phyloP scores from a whole-genome alignment of 2,113 vertebrate species.

The Tupaia tana region DNA sequence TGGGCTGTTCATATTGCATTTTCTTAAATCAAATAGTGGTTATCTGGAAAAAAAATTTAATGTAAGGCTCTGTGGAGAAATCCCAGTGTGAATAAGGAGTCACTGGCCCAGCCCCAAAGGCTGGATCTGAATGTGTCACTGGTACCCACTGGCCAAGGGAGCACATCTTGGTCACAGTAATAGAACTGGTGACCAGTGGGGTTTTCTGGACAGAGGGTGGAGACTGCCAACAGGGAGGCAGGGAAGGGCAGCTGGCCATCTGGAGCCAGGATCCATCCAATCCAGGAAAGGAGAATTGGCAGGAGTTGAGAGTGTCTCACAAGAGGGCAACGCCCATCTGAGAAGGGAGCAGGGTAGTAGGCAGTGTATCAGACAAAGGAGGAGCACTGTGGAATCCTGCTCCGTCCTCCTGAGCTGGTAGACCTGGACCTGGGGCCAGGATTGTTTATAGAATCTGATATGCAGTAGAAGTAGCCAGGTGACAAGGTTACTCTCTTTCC shows the following conservation, averaged over 20 bases:
- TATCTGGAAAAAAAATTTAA: neutral
- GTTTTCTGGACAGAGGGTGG: neutral
- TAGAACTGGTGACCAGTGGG: neutral
- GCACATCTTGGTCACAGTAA: neutral
- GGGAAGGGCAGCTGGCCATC: neutral
- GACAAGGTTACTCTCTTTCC: neutral
- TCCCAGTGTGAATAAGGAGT: neutral
- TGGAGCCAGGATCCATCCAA: neutral
- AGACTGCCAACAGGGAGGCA: neutral
- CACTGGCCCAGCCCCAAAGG: neutral
- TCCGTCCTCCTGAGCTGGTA: neutral
- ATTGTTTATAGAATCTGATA: neutral
- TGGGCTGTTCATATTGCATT: conserved; percentile 8
- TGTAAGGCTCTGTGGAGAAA: neutral
- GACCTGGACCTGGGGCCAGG: neutral
- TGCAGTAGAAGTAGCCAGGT: neutral
- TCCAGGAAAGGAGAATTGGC: neutral
- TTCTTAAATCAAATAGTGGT: neutral
- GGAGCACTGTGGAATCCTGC: neutral
- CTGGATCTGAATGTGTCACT: neutral
- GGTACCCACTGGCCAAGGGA: neutral
- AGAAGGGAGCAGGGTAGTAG: neutral
- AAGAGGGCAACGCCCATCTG: neutral
- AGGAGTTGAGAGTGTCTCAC: neutral
- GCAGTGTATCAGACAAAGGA: neutral